Percentiles rank a stretch among this genome's conserved stretches.
These are phyloP conservation scores for Notolabrus celidotus DNA, from an alignment of 2,797 vertebrate genomes.

Conservation along the genomic window DNA sequence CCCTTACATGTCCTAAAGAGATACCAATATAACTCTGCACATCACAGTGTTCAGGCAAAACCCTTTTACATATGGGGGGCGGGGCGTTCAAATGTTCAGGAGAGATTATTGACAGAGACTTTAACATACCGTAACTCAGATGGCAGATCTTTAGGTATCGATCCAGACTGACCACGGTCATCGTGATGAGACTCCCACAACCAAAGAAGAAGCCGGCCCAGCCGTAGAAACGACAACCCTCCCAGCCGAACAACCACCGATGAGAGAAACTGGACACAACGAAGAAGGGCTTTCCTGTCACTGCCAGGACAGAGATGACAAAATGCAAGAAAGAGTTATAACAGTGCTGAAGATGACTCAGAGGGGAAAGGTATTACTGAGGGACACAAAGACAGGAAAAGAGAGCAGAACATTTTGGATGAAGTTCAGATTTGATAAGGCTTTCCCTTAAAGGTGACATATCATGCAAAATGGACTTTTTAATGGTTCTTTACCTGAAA, in stretches of 20 bases:
- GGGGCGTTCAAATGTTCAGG: background rate
- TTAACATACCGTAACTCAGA: conserved; percentile 88
- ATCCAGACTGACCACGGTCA: conserved; percentile 95
- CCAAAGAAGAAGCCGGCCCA: conserved; percentile 98
- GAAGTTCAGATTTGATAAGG: too few relatives aligned
- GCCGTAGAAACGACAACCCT: conserved; percentile 93
- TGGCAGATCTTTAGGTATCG: conserved; percentile 97
- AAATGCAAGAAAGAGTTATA: background rate
- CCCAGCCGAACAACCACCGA: conserved; percentile 96
- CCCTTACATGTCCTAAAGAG: too few relatives aligned
- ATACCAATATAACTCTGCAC: too few relatives aligned
- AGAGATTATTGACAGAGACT: background rate
- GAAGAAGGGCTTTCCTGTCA: conserved; percentile 94
- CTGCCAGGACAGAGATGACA: conserved; percentile 68
- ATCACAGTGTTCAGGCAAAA: too few relatives aligned
- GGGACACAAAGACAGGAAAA: too few relatives aligned
- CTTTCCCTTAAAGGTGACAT: too few relatives aligned
- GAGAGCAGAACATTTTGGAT: too few relatives aligned
- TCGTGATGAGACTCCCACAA: conserved; percentile 94
- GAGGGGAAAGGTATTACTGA: too few relatives aligned
- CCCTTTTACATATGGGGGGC: too few relatives aligned
- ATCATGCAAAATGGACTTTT: too few relatives aligned
- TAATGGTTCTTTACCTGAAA: too few relatives aligned
- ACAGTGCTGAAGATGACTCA: too few relatives aligned
- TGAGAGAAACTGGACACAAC: conserved; percentile 92